These are phyloP conservation scores for Dasypolia templi DNA, from an alignment of 2,888 invertebrate genomes.

Conservation along the genomic window DNA sequence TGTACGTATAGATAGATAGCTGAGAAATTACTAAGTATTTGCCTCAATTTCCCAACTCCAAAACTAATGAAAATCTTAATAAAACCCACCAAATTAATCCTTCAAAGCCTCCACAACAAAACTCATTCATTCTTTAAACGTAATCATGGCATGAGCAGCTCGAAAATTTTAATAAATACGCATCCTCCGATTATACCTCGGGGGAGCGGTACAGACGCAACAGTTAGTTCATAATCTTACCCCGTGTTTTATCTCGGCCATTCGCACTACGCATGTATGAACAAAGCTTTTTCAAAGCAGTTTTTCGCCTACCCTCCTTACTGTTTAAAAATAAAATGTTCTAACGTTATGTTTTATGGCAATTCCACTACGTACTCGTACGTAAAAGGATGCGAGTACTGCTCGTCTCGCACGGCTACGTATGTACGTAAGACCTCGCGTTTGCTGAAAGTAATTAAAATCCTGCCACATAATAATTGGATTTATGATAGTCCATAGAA, in stretches of 20 bases:
- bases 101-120: constrained; percentile 12
- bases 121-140: constrained; percentile 59
- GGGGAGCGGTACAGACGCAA: constrained; percentile 73
- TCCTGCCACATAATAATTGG: constrained; percentile 65
- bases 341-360: constrained; percentile 10
- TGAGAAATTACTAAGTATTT: neutral
- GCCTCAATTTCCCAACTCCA: neutral
- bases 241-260: constrained; percentile 67
- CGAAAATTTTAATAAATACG: constrained; percentile 77
- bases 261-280: constrained; percentile 62
- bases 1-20: neutral
- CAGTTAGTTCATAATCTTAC: constrained; percentile 82
- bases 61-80: constrained; percentile 17
- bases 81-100: constrained; percentile 21
- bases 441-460: constrained; percentile 69
- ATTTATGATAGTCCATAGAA: constrained; percentile 61
- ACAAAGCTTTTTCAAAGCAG: constrained; percentile 50
- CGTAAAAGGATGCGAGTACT: constrained; percentile 14
- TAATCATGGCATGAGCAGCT: constrained; percentile 64
- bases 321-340: constrained; percentile 29
- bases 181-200: constrained; percentile 71
- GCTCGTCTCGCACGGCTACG: constrained; percentile 15
- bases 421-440: constrained; percentile 44
- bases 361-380: constrained; percentile 2
- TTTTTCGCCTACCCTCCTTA: neutral